These are phyloP conservation scores for Trilocha varians DNA, from an alignment of 2,888 invertebrate species.

Conservation along the genomic window DNA sequence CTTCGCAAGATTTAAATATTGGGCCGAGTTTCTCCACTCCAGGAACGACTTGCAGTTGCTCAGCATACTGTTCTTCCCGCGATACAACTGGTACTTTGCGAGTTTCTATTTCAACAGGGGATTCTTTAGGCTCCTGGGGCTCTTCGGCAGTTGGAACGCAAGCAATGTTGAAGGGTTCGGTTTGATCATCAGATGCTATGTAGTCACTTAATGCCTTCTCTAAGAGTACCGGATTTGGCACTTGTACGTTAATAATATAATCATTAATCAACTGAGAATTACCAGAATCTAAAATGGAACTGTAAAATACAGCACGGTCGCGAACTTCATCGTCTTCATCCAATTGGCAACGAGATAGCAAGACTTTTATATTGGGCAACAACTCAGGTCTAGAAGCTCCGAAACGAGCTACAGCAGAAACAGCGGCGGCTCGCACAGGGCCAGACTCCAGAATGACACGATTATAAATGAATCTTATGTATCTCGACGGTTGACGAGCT, in stretches of 20 bases:
- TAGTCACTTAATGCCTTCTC: slow-evolving; percentile 92
- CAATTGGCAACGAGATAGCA: slow-evolving; percentile 90
- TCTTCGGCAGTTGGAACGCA: slow-evolving; percentile 91
- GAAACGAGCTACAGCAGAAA: slow-evolving; percentile 97
- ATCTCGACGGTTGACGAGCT: slow-evolving; percentile 91
- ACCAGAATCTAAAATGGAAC: slow-evolving; percentile 83
- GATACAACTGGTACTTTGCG: slow-evolving; percentile 91
- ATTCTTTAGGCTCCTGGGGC: slow-evolving; percentile 84
- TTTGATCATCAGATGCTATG: slow-evolving; percentile 76
- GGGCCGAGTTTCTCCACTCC: slow-evolving; percentile 89
- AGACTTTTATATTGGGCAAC: slow-evolving; percentile 80
- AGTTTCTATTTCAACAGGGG: slow-evolving; percentile 78
- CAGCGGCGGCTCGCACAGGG: slow-evolving; percentile 96
- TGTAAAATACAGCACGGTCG: slow-evolving; percentile 97
- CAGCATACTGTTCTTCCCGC: slow-evolving; percentile 88
- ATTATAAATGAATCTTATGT: slow-evolving; percentile 89
- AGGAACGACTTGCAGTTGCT: slow-evolving; percentile 86
- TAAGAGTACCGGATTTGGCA: slow-evolving; percentile 88
- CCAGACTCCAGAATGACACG: slow-evolving; percentile 97
- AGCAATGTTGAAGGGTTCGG: slow-evolving; percentile 87
- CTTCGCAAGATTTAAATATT: slow-evolving; percentile 88
- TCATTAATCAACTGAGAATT: slow-evolving; percentile 81
- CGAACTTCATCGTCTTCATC: slow-evolving; percentile 99
- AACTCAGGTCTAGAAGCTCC: slow-evolving; percentile 89
- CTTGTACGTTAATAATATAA: slow-evolving; percentile 82